phyloP scores from a whole-genome alignment of 2,888 invertebrate species.

The Ectemnius lituratus region DNA sequence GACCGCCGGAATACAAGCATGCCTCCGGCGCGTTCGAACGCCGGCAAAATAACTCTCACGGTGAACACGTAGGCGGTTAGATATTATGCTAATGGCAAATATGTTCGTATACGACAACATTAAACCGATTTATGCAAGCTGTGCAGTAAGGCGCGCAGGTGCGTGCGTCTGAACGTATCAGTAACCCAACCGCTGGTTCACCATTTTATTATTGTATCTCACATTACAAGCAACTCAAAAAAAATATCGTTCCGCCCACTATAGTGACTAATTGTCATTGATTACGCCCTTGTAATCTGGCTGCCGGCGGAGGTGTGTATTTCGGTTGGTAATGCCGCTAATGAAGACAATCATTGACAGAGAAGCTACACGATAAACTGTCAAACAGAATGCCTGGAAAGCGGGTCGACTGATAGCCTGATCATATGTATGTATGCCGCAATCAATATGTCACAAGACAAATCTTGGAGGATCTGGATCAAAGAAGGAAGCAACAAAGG shows the following conservation, averaged over 20 bases:
- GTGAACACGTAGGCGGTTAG: constrained; percentile 57
- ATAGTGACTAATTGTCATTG: not conserved
- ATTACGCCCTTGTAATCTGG: too few species aligned
- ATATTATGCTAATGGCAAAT: constrained; percentile 67
- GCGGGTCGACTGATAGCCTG: too few species aligned
- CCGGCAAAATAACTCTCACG: constrained; percentile 56
- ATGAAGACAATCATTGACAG: too few species aligned
- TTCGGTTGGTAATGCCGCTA: too few species aligned
- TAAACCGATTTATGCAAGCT: constrained; percentile 71
- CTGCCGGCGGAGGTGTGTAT: too few species aligned
- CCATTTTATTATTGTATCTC: constrained; percentile 44
- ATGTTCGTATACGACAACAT: constrained; percentile 55
- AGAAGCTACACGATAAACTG: too few species aligned
- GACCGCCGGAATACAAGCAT: not conserved
- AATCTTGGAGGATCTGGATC: too few species aligned
- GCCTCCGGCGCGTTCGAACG: constrained; percentile 5
- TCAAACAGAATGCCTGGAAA: too few species aligned
- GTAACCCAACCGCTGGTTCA: constrained; percentile 50
- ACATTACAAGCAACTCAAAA: constrained; percentile 15
- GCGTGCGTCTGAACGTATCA: constrained; percentile 32
- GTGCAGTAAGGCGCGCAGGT: constrained; percentile 24
- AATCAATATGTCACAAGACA: too few species aligned
- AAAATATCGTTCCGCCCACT: constrained; percentile 32
- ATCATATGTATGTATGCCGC: too few species aligned
- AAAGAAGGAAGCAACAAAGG: too few species aligned